Conservation (phyloP, 2,797 vertebrate species). For the Ctenopoma kingsleyae region DNA sequence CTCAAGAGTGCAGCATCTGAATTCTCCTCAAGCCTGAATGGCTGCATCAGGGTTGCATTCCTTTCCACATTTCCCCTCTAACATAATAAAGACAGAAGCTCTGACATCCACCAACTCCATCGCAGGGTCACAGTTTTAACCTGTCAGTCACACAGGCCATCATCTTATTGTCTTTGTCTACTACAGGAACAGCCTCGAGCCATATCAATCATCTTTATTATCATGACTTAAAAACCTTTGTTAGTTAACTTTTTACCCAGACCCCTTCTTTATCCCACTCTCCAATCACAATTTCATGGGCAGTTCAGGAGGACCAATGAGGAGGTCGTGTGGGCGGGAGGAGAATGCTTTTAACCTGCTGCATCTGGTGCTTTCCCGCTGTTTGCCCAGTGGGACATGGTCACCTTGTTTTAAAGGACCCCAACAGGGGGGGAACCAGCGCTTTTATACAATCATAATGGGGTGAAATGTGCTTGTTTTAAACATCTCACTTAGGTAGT, state of each 20-base stretch:
- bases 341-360: slow-evolving; percentile 89
- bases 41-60: slow-evolving; percentile 71
- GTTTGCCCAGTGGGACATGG: slow-evolving; percentile 86
- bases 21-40: slow-evolving; percentile 63
- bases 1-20: slow-evolving; percentile 42
- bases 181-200: slow-evolving; percentile 85
- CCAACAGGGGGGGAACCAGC: slow-evolving; percentile 73
- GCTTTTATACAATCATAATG: slow-evolving; percentile 83
- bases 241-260: slow-evolving; percentile 79
- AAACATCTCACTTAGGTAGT: slow-evolving; percentile 83
- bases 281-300: slow-evolving; percentile 88
- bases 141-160: slow-evolving; percentile 80
- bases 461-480: slow-evolving; percentile 85
- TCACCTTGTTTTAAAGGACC: slow-evolving; percentile 88
- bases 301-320: slow-evolving; percentile 83
- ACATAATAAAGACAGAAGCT: slow-evolving; percentile 79
- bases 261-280: slow-evolving; percentile 77
- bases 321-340: slow-evolving; percentile 81
- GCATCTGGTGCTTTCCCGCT: slow-evolving; percentile 87
- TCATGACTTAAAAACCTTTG: slow-evolving; percentile 87
- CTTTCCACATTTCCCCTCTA: slow-evolving; percentile 58
- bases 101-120: slow-evolving; percentile 74
- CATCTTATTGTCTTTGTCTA: slow-evolving; percentile 76
- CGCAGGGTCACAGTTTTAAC: slow-evolving; percentile 75
- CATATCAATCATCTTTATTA: slow-evolving; percentile 88